These are phyloP conservation scores for Melanotaenia nigrans DNA, from an alignment of 2,797 vertebrate species.

Conservation along the genomic window DNA sequence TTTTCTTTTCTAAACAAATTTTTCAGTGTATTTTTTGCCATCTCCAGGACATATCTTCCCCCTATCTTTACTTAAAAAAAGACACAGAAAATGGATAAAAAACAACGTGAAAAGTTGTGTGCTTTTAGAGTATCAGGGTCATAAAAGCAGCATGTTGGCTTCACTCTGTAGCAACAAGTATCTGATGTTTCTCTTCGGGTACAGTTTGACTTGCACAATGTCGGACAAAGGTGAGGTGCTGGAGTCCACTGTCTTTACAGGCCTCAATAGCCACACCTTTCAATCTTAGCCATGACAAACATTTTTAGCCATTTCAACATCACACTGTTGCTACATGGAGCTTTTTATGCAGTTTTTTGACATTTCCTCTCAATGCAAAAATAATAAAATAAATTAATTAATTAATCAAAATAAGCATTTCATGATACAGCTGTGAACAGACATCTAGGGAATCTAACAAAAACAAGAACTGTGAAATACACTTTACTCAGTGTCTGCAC, in stretches of 20 bases:
- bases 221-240: conserved; percentile 41
- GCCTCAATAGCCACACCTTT: not conserved
- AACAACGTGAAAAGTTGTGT: not conserved
- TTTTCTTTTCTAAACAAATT: not conserved
- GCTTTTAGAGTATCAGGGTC: not conserved
- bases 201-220: conserved; percentile 13
- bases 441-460: not conserved
- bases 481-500: not conserved
- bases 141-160: not conserved
- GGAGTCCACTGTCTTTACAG: not conserved
- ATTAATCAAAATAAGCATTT: not conserved
- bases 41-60: not conserved
- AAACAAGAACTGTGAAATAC: not conserved
- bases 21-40: not conserved
- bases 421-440: not conserved
- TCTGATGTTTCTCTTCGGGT: not conserved
- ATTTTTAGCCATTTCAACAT: not conserved
- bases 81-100: not conserved
- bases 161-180: not conserved
- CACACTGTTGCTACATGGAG: not conserved
- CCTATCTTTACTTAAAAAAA: not conserved
- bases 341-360: conserved; percentile 17
- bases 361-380: not conserved
- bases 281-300: not conserved
- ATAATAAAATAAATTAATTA: too few relatives aligned